phyloP scores from a whole-genome alignment of 2,888 invertebrate genomes.

The Eupsilia transversa region DNA sequence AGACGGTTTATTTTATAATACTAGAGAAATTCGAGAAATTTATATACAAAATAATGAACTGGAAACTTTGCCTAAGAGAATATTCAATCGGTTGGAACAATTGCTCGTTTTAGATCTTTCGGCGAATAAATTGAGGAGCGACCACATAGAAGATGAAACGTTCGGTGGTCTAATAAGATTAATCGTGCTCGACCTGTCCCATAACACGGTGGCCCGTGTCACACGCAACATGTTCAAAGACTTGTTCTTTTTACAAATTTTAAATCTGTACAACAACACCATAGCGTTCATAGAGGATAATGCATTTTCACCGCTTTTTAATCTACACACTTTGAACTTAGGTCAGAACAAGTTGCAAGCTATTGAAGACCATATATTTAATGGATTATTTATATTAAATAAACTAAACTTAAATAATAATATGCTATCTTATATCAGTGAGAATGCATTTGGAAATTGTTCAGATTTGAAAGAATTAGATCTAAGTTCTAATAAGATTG shows the following conservation, averaged over 20 bases:
- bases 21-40: slow-evolving; percentile 95
- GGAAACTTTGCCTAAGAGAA: slow-evolving; percentile 95
- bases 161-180: slow-evolving; percentile 96
- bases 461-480: slow-evolving; percentile 97
- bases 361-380: slow-evolving; percentile 95
- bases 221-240: slow-evolving; percentile 96
- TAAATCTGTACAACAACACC: slow-evolving; percentile 96
- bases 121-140: slow-evolving; percentile 95
- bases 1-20: slow-evolving; percentile 94
- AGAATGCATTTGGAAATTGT: slow-evolving; percentile 96
- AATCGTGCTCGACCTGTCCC: slow-evolving; percentile 96
- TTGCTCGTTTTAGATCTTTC: slow-evolving; percentile 96
- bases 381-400: slow-evolving; percentile 95
- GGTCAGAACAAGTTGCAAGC: slow-evolving; percentile 96
- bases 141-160: slow-evolving; percentile 96
- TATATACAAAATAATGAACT: slow-evolving; percentile 96
- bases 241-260: slow-evolving; percentile 96
- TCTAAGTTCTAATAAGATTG: slow-evolving; percentile 96
- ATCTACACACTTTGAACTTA: slow-evolving; percentile 96
- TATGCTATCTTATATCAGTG: slow-evolving; percentile 93
- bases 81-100: slow-evolving; percentile 96
- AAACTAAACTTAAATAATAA: slow-evolving; percentile 96
- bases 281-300: slow-evolving; percentile 96
- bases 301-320: slow-evolving; percentile 96
- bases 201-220: slow-evolving; percentile 95